Conservation (phyloP, 2,113 vertebrate genomes). For the Mugil cephalus region DNA sequence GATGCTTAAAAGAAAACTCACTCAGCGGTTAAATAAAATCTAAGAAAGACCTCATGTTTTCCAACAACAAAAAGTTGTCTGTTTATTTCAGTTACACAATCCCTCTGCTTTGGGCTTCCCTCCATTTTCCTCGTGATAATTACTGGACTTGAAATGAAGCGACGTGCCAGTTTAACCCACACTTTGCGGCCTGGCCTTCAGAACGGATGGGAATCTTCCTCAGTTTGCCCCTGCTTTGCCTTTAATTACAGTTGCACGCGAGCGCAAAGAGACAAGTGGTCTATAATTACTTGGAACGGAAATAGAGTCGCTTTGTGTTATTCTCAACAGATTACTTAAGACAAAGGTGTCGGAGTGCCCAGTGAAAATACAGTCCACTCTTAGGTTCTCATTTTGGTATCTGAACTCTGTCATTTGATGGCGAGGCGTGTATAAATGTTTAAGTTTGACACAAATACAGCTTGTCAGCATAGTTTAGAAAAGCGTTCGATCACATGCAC, state of each 20-base stretch:
- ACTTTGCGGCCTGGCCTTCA: conserved; percentile 20
- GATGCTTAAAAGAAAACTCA: background rate
- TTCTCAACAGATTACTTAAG: conserved; percentile 53
- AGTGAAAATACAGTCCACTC: conserved; percentile 19
- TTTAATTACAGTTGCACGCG: conserved; percentile 66
- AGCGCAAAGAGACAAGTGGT: conserved; percentile 24
- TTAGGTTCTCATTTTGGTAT: conserved; percentile 52
- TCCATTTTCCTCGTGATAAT: conserved; percentile 44
- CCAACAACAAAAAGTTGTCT: conserved; percentile 2
- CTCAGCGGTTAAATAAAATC: background rate
- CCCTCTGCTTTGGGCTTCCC: conserved; percentile 33
- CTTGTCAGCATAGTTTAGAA: conserved; percentile 8
- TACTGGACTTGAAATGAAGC: conserved; percentile 45
- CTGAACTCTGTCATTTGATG: conserved; percentile 63
- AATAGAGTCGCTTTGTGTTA: conserved; percentile 59
- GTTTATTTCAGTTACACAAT: conserved; percentile 31
- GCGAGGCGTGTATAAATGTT: conserved; percentile 35
- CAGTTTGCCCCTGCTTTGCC: conserved; percentile 43
- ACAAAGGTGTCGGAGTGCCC: conserved; percentile 60
- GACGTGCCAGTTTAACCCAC: conserved; percentile 40
- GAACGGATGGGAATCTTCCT: conserved; percentile 68
- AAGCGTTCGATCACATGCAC: background rate
- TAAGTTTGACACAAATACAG: conserved; percentile 8
- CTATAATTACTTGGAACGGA: conserved; percentile 68
- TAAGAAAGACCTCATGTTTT: conserved; percentile 27